Conservation (phyloP, 1,140 invertebrate genomes). For the Zaprionus lachaisei region DNA sequence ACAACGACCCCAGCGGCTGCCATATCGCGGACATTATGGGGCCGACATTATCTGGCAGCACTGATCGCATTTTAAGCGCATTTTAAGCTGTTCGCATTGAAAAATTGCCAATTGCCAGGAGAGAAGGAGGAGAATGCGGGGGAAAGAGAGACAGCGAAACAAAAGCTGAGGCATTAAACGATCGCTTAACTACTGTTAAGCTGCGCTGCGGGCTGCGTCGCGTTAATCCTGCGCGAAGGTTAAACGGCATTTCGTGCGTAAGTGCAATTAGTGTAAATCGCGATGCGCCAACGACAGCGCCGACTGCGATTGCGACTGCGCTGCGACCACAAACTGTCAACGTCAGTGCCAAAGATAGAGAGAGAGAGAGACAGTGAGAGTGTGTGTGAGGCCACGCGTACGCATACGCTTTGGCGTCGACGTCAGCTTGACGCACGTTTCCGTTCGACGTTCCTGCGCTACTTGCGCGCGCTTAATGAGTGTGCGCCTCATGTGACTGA, state of each 20-base stretch:
- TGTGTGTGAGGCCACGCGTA: constrained; percentile 45
- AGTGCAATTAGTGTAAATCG: constrained; percentile 79
- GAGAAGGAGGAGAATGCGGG: not conserved
- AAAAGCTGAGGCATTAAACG: constrained; percentile 70
- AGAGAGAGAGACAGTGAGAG: constrained; percentile 7
- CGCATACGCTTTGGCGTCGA: constrained; percentile 6
- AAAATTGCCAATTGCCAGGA: constrained; percentile 67
- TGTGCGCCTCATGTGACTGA: constrained; percentile 70
- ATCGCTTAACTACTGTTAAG: constrained; percentile 83
- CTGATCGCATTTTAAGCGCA: constrained; percentile 64
- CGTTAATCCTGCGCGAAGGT: constrained; percentile 58
- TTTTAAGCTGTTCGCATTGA: constrained; percentile 60
- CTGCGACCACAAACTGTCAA: constrained; percentile 1
- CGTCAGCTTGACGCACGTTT: constrained; percentile 64
- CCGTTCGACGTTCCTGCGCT: constrained; percentile 38
- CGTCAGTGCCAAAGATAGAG: not conserved
- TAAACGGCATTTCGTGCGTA: constrained; percentile 70
- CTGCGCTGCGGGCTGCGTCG: constrained; percentile 46
- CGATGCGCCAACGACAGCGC: constrained; percentile 58
- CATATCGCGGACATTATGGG: constrained; percentile 56
- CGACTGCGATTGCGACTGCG: not conserved
- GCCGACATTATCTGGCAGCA: constrained; percentile 66
- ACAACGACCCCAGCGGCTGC: not conserved
- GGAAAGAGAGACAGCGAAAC: constrained; percentile 24
- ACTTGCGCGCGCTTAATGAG: constrained; percentile 46